Evolutionary conservation across 1,140 invertebrate species (phyloP), one percentile per base, ranked within the genome.

Genomic region (Ceratina calcarata): DNA sequence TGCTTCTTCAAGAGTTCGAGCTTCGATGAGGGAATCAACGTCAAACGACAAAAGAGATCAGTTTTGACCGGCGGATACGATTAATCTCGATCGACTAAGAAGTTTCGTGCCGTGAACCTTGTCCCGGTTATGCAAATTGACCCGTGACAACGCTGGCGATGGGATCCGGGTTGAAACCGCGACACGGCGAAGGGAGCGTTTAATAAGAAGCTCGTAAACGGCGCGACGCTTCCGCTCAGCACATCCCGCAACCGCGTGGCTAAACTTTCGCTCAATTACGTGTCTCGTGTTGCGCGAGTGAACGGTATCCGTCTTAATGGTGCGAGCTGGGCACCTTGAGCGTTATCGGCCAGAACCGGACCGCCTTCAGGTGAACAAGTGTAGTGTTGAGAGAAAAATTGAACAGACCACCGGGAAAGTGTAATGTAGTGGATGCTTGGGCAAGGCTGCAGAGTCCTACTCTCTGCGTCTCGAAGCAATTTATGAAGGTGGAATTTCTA

Each of bases 211-310:
- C 62, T 58, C 22, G 22, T 60, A 66, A 79, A 58, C 77, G 45
- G 61, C n/a, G 32, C 24, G 64, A 61, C 24, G 62, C 60, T 16
- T 83, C 82, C 82, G 53, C 8, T 49, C 60, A 4, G 13, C 20
- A 10, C 8, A 7, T 3, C 16, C 7, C 32, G 18, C 32, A 65
- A 16, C 45, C 60, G 2, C 8, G 22, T 55, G 24, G 70, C 57
- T 65, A 74, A 75, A 84, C 83, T 84, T 84, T 84, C 83, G 83
- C 83, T 84, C 80, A 75, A 80, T 84, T 84, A 83, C 81, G 83
- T 75, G 67, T 80, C 70, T 62, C 45, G 32, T n/a, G 81, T 45
- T 83, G 78, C 64, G 51, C 77, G 71, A 84, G 77, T 78, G 81
- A 80, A 72, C 81, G 81, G 82, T 83, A 69, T 82, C 80, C 51